Base-by-base conservation (phyloP, 2,797 vertebrate species). In the Astyanax mexicanus region DNA sequence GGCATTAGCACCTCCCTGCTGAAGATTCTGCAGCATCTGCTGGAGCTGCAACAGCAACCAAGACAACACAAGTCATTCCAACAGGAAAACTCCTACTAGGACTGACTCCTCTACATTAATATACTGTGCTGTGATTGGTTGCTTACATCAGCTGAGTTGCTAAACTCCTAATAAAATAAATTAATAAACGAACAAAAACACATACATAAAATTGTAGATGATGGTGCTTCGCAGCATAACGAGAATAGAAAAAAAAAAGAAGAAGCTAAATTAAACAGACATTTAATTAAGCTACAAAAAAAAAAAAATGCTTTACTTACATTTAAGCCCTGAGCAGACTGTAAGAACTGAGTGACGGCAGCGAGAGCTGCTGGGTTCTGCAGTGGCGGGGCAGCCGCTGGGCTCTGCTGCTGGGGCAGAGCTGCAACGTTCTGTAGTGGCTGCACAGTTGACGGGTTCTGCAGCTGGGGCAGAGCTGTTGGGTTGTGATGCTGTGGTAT, bases 11-110 rank as follows among this genome's bases (percentile, higher is more conserved):
- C 94, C 92, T 1, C 90, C 94, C 72, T 98, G 95, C 19, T 99
- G 98, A 82, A 99, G 94, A 75, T 93, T 98, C 92, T 97, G 96
- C 62, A 99, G 95, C 88, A 99, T 96, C 85, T 95, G 96, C 88
- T 99, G 97, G 76, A 99, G 92, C 96, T 98, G 77, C 64, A 80
- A 40, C 3, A 66, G 68, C 3, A 45, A 40, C 75, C 6, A 52
- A 21, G 10, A 5, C 19, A 47, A 19, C 5, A 12, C 1, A 51
- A 15, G 8, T 58, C 25, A 66, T 17, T 15, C 15, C 17, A 57
- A 6, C 13, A 15, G 25, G 6, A 17, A n/a, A n/a, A n/a, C n/a
- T n/a, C n/a, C n/a, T n/a, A n/a, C n/a, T n/a, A n/a, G n/a, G n/a
- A n/a, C n/a, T n/a, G n/a, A n/a, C n/a, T n/a, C n/a, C n/a, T n/a